Conservation (phyloP, 1,140 invertebrate genomes). For the Pseudomyrmex gracilis region DNA sequence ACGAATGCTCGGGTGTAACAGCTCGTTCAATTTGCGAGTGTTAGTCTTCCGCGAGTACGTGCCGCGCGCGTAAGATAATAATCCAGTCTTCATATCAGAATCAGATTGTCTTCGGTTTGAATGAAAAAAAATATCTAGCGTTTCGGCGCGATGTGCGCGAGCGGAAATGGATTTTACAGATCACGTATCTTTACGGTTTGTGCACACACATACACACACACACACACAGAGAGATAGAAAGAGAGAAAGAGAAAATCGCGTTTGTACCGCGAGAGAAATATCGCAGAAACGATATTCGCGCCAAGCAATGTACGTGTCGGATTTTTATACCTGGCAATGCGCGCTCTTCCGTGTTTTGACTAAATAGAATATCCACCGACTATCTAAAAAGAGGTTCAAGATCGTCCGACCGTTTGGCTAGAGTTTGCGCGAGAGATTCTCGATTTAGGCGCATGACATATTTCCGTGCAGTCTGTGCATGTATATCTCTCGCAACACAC, state of each 20-base stretch:
- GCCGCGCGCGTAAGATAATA: constrained; percentile 28
- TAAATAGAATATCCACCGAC: constrained; percentile 17
- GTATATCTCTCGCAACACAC: constrained; percentile 52
- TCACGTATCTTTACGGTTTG: not conserved
- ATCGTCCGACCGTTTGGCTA: constrained; percentile 43
- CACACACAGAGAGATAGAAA: no score
- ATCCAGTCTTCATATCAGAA: not conserved
- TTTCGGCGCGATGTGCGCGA: not conserved
- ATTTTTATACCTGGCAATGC: constrained; percentile 22
- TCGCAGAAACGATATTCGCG: not conserved
- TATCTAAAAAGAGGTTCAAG: constrained; percentile 52
- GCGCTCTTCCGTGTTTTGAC: not conserved
- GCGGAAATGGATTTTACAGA: not conserved
- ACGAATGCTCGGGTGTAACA: constrained; percentile 60
- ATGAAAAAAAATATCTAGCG: not conserved
- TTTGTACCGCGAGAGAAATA: not conserved
- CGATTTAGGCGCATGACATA: constrained; percentile 54
- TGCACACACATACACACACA: no score
- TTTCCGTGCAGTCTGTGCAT: constrained; percentile 23
- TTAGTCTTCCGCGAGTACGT: not conserved
- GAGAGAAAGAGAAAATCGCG: not conserved
- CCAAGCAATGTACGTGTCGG: not conserved
- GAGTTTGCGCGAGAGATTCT: constrained; percentile 15
- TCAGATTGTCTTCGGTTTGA: not conserved
- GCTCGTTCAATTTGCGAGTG: constrained; percentile 41